phyloP scores from a whole-genome alignment of 2,888 invertebrate species.

The Eilema depressum region DNA sequence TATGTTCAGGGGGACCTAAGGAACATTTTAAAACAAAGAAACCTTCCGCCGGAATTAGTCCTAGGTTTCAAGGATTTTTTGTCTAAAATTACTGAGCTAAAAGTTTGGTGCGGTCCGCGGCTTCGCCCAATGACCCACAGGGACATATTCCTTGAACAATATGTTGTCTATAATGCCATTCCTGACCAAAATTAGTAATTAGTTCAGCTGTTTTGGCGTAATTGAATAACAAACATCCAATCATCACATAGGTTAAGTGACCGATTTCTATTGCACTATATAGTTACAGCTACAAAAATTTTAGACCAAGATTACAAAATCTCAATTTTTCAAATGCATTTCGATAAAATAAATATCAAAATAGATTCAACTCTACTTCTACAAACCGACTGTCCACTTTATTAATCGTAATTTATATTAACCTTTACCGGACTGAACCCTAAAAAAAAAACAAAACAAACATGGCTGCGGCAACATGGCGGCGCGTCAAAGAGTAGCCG shows the following conservation, averaged over 20 bases:
- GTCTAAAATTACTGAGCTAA: too few species aligned
- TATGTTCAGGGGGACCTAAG: too few species aligned
- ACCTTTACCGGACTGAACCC: slow-evolving; percentile 48
- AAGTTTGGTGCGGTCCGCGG: too few species aligned
- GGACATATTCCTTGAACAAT: too few species aligned
- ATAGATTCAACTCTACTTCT: slow-evolving; percentile 18
- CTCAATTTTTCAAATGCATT: neutral
- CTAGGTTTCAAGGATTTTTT: too few species aligned
- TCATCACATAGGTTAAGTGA: neutral
- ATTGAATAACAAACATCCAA: neutral
- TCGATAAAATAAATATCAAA: slow-evolving; percentile 18
- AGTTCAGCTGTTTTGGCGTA: neutral
- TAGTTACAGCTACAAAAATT: neutral
- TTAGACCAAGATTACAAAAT: neutral
- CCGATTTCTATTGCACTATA: neutral
- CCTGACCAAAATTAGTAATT: too few species aligned
- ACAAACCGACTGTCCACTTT: slow-evolving; percentile 31
- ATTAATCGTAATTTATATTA: slow-evolving; percentile 52
- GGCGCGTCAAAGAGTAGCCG: slow-evolving; percentile 78
- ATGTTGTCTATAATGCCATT: too few species aligned
- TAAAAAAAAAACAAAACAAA: slow-evolving; percentile 78
- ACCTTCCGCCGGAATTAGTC: too few species aligned
- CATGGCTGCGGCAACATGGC: slow-evolving; percentile 79
- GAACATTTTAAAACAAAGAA: too few species aligned
- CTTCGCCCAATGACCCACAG: too few species aligned